Base-by-base conservation (phyloP, 2,797 vertebrate genomes). In the Channallabes apus region DNA sequence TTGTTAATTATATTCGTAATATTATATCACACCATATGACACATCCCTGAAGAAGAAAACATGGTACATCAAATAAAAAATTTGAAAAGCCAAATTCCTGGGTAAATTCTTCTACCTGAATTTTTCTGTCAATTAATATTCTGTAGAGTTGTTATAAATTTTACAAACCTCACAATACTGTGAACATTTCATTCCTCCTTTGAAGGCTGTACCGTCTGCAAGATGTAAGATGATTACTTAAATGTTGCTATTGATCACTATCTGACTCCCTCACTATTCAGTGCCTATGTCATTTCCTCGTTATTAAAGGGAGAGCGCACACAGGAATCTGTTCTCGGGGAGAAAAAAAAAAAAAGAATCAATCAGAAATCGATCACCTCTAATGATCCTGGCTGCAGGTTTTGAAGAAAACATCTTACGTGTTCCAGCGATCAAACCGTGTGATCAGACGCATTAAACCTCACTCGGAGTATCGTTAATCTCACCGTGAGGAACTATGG, bases 291-390 rank as follows among this genome's bases (percentile, higher is more conserved):
- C 27, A 38, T 82, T 82, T 86, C 62, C 38, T 86, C 35, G 46
- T 68, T 51, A 41, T 22, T 67, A 59, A 67, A 27, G 64, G 27
- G 56, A 73, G 12, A 27, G 32, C 41, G 5, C 17, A 8, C 14
- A 38, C 35, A 62, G 56, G 22, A 82, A 78, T 51, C 61, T 76
- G n/a, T 68, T 76, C 71, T 68, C 20, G 59, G 15, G 59, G 15
- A 27, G 54, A 64, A 72, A 59, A 68, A 68, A 59, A 68, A 68
- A 78, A 85, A 73, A 65, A 41, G 32, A 86, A 69, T 82, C 72
- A n/a, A 61, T 82, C 24, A 12, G 24, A 72, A 41, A 79, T 79
- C 7, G 56, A 65, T 56, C 41, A 18, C 51, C 18, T 64, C 38
- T 14, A 54, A 82, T 35, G 56, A 61, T 27, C 41, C 27, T 18